These are phyloP conservation scores for Malurus elegans DNA, from an alignment of 2,113 vertebrate genomes.

Conservation along the genomic window DNA sequence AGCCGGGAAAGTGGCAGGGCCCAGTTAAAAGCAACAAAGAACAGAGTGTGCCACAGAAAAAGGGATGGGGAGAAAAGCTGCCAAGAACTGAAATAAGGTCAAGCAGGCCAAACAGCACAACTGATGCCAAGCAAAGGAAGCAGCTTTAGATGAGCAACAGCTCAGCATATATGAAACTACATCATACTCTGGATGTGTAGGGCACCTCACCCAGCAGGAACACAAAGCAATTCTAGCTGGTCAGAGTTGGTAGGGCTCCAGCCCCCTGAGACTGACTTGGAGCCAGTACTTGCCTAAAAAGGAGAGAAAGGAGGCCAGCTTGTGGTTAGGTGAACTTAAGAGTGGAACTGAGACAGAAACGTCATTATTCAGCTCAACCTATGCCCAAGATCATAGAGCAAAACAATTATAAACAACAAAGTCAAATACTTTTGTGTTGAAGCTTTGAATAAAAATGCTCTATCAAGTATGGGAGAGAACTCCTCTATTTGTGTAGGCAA, in stretches of 20 bases:
- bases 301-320: background rate
- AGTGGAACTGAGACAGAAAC: background rate
- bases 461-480: background rate
- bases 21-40: background rate
- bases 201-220: background rate
- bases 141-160: background rate
- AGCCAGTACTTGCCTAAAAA: background rate
- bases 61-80: background rate
- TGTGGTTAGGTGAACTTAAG: background rate
- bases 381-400: background rate
- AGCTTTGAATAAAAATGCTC: background rate
- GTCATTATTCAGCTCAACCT: background rate
- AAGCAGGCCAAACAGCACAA: background rate
- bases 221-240: background rate
- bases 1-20: background rate
- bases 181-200: background rate
- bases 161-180: background rate
- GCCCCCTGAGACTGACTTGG: background rate
- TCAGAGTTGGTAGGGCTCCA: rapidly evolving
- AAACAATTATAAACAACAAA: background rate
- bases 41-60: background rate
- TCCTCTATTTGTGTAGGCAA: background rate
- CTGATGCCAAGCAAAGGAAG: background rate
- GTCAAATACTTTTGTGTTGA: background rate
- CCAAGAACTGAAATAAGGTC: background rate